Base-by-base conservation (phyloP, 2,888 invertebrate genomes). In the Tolmerus cingulatus region DNA sequence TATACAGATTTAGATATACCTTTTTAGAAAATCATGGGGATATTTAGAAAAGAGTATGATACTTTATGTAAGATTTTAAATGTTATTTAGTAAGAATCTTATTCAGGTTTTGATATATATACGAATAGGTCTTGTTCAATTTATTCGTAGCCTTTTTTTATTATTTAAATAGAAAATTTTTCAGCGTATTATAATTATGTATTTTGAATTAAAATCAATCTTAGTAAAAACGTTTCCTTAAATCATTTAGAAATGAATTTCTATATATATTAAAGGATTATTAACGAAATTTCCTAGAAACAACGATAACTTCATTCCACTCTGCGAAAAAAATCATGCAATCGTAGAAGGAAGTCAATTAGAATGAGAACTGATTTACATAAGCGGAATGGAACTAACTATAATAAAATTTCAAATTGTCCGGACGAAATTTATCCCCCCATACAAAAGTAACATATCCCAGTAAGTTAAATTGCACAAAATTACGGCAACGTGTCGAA, bases 401-500 rank as follows among this genome's bases (percentile, higher is more conserved):
- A 66, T 51, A 51, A 51, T 51, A 51, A 51, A 51, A 51, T 66
- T 55, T 66, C 66, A 12, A 19, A 23, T 19, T 19, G 27, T 66
- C 27, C 66, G 12, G 3, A 66, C 19, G 66, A 66, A 66, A 66
- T 66, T 23, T 66, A 66, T 66, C 66, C 66, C 55, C 27, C 66
- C 27, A 66, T 66, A 3, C 12, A 66, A 66, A 27, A 23, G n/a
- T 66, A 66, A 19, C 23, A 19, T 66, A 66, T 66, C 66, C 66
- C 9, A 66, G 66, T 66, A n/a, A 66, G 66, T 66, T 66, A 66
- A 66, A 66, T 66, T 66, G 66, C 23, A 66, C 12, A 66, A 66
- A 66, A 66, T 66, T 66, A 66, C 66, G 66, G 14, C 43, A 66
- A 66, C 82, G 82, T 57, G 57, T 82, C 82, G 57, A 23, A 57